Base-by-base conservation (phyloP, 2,797 vertebrate genomes). In the Lagocephalus sceleratus region DNA sequence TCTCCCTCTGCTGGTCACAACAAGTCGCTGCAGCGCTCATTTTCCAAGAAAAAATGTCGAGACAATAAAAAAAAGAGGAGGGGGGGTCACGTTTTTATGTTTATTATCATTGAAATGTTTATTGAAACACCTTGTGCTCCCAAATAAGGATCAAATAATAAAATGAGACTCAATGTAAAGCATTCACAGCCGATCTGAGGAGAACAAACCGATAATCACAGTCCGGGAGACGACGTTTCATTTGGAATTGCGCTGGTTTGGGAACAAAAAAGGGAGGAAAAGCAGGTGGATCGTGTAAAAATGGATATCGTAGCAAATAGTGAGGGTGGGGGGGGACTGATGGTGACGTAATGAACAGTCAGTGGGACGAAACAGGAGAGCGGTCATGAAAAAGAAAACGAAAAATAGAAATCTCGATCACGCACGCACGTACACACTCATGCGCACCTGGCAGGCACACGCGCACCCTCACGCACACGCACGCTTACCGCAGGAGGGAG, bases 21-120 rank as follows among this genome's bases (percentile, higher is more conserved):
- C 1, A 1, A 20, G 11, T 15, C 5, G 79, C 15, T 84, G 56
- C 81, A 75, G 39, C 41, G 49, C 15, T 46, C 14, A 14, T 25
- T 53, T 21, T 38, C 2, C n/a, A n/a, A 16, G 6, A 29, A 64
- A 67, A 15, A 60, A 60, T 76, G 62, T 76, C 19, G 46, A 75
- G 40, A 43, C 60, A 63, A 62, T 48, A 21, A 53, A 26, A 42
- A n/a, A n/a, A n/a, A n/a, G n/a, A n/a, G n/a, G n/a, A n/a, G n/a
- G n/a, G n/a, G n/a, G 9, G 65, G 51, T 72, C 54, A 78, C 44
- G 42, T 80, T 84, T 85, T 81, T 71, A 59, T 19, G 69, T 90
- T 91, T 89, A 90, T 90, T 89, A 72, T 82, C 73, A 85, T 83
- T 86, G 78, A 83, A 75, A 85, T 82, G 76, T 65, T 86, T 78